Conservation (phyloP, 2,113 vertebrate genomes). For the Aptenodytes forsteri region DNA sequence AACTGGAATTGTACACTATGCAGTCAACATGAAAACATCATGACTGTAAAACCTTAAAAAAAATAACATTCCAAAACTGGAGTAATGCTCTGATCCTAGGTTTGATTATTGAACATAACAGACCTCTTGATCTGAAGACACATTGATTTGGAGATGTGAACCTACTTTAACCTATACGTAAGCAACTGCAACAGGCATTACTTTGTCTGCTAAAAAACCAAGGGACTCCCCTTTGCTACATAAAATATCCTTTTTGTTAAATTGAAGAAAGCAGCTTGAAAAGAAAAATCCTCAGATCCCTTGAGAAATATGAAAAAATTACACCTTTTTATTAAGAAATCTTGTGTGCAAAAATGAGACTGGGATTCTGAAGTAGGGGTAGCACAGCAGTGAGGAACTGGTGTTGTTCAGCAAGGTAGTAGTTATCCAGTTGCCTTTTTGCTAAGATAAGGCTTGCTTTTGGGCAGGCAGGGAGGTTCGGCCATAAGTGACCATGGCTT, state of each 20-base stretch:
- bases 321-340: neutral
- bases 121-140: neutral
- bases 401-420: neutral
- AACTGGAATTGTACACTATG: neutral
- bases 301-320: neutral
- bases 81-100: neutral
- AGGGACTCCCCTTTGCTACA: neutral
- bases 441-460: neutral
- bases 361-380: neutral
- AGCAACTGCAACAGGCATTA: neutral
- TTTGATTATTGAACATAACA: neutral
- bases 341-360: neutral
- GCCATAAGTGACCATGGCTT: neutral
- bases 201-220: neutral
- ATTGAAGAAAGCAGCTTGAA: neutral
- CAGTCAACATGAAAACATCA: neutral
- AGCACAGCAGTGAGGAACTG: neutral
- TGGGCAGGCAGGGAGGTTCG: neutral
- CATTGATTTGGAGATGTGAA: neutral
- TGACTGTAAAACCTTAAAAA: neutral
- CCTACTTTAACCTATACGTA: neutral
- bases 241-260: neutral
- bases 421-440: neutral
- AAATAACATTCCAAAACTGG: neutral
- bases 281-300: neutral